Evolutionary conservation across 2,888 invertebrate species (phyloP), one percentile per base, ranked within the genome.

Genomic region (Sinotaia quadrata): DNA sequence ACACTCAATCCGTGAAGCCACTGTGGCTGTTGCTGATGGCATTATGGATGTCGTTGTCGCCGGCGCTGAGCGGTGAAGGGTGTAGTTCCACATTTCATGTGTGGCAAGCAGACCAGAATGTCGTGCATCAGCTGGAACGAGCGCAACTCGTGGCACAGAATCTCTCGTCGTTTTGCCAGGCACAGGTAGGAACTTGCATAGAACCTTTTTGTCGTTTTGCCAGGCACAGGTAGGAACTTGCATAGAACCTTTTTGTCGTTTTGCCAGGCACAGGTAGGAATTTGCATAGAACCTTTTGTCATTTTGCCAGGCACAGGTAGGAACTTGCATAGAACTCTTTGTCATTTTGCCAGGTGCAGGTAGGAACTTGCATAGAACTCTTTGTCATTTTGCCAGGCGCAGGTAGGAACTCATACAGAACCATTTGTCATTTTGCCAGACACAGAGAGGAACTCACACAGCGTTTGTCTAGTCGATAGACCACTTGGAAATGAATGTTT

Each of bases 31-130:
- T 33, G 52, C 3, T 58, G 29, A n/a, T 51, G 33, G 15, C 63
- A 31, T 21, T 58, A 27, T 8, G 12, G 34, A 15, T 44, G 27
- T 12, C 52, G 51, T 4, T 37, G 21, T n/a, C 41, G 21, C 3
- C 24, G 8, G 47, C n/a, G 7, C 29, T 12, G 21, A 27, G 60
- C 12, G 67, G 54, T 1, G 68, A 54, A n/a, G 65, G 71, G 12
- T 82, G 82, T 57, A 68, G 69, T 27, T 81, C 81, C 60, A 79
- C 76, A 10, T 84, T 85, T 63, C 77, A 84, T 52, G 84, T 85
- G 8, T 86, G 87, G 87, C 78, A 81, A n/a, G 85, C 87, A 7
- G 82, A 81, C 34, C 74, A 80, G 41, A 81, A 87, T 61, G 79
- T 84, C 15, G 51, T 82, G 18, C 67, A 73, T 31, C 74, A 78